A percentile compares a stretch with the other conserved stretches of the same genome.
Evolutionary conservation across 2,888 invertebrate genomes (phyloP).

Genomic region (Podotricha telesiphe): DNA sequence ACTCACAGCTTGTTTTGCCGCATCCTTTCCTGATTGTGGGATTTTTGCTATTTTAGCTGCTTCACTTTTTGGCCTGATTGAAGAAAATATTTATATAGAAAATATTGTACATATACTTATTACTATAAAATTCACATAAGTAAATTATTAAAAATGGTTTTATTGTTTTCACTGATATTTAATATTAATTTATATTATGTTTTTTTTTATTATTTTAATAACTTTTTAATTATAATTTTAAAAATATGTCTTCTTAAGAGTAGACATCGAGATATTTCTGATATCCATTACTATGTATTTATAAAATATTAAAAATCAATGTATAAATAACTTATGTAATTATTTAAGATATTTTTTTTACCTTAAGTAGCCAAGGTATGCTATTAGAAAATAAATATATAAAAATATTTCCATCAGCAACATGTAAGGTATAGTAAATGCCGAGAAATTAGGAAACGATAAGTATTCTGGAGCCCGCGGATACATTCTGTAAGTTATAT

Average conservation of each 20-base stretch:
- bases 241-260: too few relatives aligned
- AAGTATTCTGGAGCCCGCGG: constrained; percentile 79
- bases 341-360: constrained; percentile 38
- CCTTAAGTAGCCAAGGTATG: constrained; percentile 67
- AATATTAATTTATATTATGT: too few relatives aligned
- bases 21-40: constrained; percentile 60
- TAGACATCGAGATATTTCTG: too few relatives aligned
- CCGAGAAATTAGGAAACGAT: constrained; percentile 66
- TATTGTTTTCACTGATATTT: too few relatives aligned
- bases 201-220: too few relatives aligned
- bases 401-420: constrained; percentile 54
- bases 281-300: too few relatives aligned
- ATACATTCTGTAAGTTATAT: constrained; percentile 79
- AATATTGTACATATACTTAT: too few relatives aligned
- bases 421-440: constrained; percentile 65
- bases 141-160: too few relatives aligned
- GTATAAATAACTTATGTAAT: too few relatives aligned
- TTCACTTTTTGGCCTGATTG: constrained; percentile 80
- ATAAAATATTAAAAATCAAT: too few relatives aligned
- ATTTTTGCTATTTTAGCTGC: constrained; percentile 81
- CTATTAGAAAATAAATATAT: constrained; percentile 55
- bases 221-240: too few relatives aligned
- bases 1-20: constrained; percentile 56
- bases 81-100: not conserved
- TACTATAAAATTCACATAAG: too few relatives aligned